Conservation (phyloP, 2,113 vertebrate species). For the Actinemys pallida region DNA sequence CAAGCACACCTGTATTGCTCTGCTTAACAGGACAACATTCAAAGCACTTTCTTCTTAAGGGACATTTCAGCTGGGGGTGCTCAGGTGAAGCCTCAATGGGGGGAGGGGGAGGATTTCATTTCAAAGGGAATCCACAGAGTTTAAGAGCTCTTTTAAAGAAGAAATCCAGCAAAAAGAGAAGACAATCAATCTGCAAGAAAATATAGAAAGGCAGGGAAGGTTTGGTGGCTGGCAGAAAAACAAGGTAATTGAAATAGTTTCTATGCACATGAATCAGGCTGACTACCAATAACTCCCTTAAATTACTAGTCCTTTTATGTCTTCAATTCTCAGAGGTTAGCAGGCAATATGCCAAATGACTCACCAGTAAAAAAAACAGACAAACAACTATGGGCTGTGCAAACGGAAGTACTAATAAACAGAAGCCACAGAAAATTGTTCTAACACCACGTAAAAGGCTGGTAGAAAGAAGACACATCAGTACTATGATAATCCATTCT, state of each 20-base stretch:
- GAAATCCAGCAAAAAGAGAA: neutral
- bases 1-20: constrained; percentile 51
- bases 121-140: constrained; percentile 18
- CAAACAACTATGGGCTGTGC: neutral
- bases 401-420: neutral
- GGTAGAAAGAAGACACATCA: neutral
- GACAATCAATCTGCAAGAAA: neutral
- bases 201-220: neutral
- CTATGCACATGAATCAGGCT: neutral
- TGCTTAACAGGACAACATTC: constrained; percentile 39
- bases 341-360: neutral
- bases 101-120: neutral
- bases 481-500: neutral
- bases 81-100: neutral
- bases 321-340: neutral
- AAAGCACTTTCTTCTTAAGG: constrained; percentile 33
- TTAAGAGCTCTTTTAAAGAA: constrained; percentile 41
- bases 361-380: neutral
- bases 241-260: neutral
- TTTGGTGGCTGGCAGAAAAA: neutral
- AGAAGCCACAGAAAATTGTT: neutral
- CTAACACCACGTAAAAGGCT: neutral
- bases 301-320: neutral
- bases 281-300: neutral
- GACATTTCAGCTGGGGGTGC: constrained; percentile 58